Base-by-base conservation (phyloP, 2,888 invertebrate genomes). In the Clanis bilineata region DNA sequence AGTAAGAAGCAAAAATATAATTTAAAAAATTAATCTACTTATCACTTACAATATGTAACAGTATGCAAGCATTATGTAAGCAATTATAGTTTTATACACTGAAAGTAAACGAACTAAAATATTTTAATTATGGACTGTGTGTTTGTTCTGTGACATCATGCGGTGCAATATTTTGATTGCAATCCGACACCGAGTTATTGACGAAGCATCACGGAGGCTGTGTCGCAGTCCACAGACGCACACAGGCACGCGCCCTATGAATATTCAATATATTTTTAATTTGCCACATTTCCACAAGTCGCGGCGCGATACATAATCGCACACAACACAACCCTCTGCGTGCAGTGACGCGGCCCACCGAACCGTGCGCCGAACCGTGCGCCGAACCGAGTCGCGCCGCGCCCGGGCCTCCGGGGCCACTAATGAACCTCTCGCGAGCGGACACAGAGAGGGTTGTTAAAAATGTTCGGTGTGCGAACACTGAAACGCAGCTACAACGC, bases 401-500 rank as follows among this genome's bases (percentile, higher is more conserved):
- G 58, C 47, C 57, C 59, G 62, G 45, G 43, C 39, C 58, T 38
- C 56, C 54, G 58, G 62, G 56, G 61, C 51, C 66, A 28, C 68
- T 71, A 70, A 70, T 67, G 69, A 71, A 65, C 69, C 67, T 64
- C 60, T 62, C 57, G 21, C 51, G 59, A 56, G 60, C 56, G 38
- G 41, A 38, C 59, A 64, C 63, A 67, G 65, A 67, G 65, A 60
- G 62, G 68, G 63, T 73, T 69, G 72, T 73, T 72, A 73, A 72
- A 72, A 72, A 69, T 69, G 56, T 70, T 69, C 70, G 71, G 66
- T 68, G n/a, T 51, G 44, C 61, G 64, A 59, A 56, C 64, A 58
- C 56, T 41, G 56, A 41, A 43, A 43, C 56, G 43, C 43, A 57
- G 56, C 56, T 25, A 43, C 56, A 18, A 7, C 15, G 18, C 32